Conservation (phyloP, 2,113 vertebrate genomes). For the Sceloporus undulatus region DNA sequence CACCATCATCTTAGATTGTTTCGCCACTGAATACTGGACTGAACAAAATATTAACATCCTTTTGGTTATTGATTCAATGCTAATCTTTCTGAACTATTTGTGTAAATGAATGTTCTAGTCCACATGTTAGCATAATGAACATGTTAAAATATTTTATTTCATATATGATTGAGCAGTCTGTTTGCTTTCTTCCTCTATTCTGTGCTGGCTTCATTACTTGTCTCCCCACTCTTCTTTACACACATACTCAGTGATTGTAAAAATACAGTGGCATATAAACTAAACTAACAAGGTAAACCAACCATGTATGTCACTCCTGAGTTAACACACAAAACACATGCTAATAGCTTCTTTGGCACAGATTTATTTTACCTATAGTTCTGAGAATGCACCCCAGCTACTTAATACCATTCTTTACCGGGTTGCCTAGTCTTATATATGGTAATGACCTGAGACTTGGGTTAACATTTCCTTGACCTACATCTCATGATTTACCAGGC, state of each 20-base stretch:
- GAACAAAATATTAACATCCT: neutral
- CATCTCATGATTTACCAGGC: neutral
- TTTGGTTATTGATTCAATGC: neutral
- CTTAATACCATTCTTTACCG: neutral
- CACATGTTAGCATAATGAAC: no score
- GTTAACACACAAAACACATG: neutral
- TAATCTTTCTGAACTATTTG: neutral
- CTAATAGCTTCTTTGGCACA: neutral
- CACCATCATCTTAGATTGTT: neutral
- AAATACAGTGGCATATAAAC: neutral
- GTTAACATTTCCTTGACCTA: neutral
- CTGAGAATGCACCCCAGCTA: neutral
- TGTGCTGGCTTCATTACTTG: neutral
- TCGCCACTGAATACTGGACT: neutral
- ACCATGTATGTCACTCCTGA: neutral
- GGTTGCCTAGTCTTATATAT: neutral
- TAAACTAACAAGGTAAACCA: neutral
- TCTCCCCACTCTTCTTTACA: no score
- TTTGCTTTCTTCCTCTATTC: neutral
- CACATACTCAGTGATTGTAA: neutral
- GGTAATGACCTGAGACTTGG: neutral
- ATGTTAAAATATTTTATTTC: no score
- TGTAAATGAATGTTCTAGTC: neutral
- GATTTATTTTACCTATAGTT: neutral
- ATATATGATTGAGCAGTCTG: no score